These are phyloP conservation scores for Eupithecia insigniata DNA, from an alignment of 2,888 invertebrate species.

Conservation along the genomic window DNA sequence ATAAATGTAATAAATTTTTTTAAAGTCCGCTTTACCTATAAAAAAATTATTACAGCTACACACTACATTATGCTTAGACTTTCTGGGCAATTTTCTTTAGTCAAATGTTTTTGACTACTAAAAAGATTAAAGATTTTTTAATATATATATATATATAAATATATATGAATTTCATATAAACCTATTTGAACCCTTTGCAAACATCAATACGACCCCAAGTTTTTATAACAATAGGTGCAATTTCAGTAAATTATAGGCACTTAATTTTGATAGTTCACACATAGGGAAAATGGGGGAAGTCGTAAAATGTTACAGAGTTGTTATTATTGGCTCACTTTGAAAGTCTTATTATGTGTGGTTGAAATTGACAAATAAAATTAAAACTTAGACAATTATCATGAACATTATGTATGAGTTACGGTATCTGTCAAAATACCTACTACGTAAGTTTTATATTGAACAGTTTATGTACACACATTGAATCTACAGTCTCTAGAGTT, in stretches of 20 bases:
- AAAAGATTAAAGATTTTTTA: too few species aligned
- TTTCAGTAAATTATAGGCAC: constrained; percentile 21
- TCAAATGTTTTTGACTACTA: not conserved
- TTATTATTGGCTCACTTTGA: constrained; percentile 23
- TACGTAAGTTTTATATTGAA: too few species aligned
- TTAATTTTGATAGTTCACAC: constrained; percentile 14
- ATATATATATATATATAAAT: too few species aligned
- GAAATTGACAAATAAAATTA: not conserved
- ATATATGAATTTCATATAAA: too few species aligned
- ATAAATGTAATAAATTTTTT: too few species aligned
- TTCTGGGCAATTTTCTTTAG: not conserved
- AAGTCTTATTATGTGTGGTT: constrained; percentile 4
- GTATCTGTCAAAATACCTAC: too few species aligned
- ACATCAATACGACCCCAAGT: not conserved
- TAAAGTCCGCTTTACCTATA: too few species aligned
- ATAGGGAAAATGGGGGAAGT: not conserved
- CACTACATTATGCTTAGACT: not conserved
- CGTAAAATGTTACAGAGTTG: constrained; percentile 30
- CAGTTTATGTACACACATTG: too few species aligned
- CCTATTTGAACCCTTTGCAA: not conserved
- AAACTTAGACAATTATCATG: not conserved
- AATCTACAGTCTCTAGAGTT: too few species aligned
- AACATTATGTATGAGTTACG: not conserved
- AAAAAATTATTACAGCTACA: too few species aligned
- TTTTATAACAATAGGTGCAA: not conserved